Evolutionary conservation across 2,797 vertebrate genomes (phyloP).

Genomic region (Anolis apletophallus): DNA sequence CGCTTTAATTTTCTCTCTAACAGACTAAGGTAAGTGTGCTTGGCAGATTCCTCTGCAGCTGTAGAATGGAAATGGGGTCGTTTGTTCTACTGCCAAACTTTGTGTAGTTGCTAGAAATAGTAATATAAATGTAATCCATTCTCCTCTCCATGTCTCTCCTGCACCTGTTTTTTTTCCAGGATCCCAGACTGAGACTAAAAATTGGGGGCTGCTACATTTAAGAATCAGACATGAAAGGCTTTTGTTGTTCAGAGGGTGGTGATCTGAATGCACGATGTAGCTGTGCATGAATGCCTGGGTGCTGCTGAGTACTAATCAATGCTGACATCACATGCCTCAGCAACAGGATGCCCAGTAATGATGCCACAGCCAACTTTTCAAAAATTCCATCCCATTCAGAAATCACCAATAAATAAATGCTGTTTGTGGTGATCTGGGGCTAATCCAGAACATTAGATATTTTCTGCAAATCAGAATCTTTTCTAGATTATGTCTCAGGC

Average conservation of each 20-base stretch:
- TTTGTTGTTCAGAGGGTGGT: background rate
- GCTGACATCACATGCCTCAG: background rate
- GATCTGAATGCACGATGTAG: background rate
- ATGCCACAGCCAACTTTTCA: conserved; percentile 8
- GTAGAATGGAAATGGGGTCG: background rate
- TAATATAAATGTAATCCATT: background rate
- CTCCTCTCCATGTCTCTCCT: background rate
- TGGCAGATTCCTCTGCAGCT: conserved; percentile 27
- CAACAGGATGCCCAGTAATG: background rate
- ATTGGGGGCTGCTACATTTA: background rate
- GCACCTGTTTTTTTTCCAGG: background rate
- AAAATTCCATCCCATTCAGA: conserved; percentile 19
- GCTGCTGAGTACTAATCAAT: background rate
- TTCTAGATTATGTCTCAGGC: background rate
- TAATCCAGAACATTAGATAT: background rate
- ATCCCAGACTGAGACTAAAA: background rate
- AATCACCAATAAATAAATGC: conserved; percentile 1
- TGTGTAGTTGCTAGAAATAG: fast-evolving
- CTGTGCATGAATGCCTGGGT: background rate
- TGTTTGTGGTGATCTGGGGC: background rate
- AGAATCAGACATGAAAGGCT: background rate
- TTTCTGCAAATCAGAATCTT: background rate
- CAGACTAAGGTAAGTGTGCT: background rate
- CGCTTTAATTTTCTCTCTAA: background rate
- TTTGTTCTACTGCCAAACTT: fast-evolving